phyloP scores from a whole-genome alignment of 2,888 invertebrate species.

The Priocnemis perturbator region DNA sequence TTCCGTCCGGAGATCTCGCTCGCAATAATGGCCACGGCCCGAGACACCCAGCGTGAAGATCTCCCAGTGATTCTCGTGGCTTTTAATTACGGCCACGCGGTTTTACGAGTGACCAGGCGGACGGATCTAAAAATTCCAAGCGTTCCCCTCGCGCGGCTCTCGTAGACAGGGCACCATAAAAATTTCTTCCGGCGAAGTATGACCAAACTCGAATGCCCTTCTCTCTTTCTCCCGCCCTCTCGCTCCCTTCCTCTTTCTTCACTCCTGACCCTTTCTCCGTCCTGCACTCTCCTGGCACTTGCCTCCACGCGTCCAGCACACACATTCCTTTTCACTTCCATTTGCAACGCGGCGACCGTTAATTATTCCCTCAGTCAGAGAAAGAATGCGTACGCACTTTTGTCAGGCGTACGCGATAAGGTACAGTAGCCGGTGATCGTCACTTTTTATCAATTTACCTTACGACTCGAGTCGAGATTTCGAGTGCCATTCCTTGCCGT shows the following conservation, averaged over 20 bases:
- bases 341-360: no score
- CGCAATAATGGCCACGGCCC: slow-evolving; percentile 31
- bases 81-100: slow-evolving; percentile 53
- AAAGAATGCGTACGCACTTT: no score
- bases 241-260: slow-evolving; percentile 15
- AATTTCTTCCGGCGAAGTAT: slow-evolving; percentile 68
- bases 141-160: slow-evolving; percentile 59
- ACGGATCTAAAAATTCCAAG: slow-evolving; percentile 62
- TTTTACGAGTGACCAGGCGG: slow-evolving; percentile 52
- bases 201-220: slow-evolving; percentile 41
- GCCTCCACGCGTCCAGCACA: not conserved
- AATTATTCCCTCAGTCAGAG: not conserved
- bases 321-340: not conserved
- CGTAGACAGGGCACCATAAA: slow-evolving; percentile 64
- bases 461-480: no score
- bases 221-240: slow-evolving; percentile 22
- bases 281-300: not conserved
- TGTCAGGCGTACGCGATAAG: no score
- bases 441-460: no score
- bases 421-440: no score
- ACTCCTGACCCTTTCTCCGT: slow-evolving; percentile 20
- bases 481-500: no score
- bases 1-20: slow-evolving; percentile 15
- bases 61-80: slow-evolving; percentile 39
- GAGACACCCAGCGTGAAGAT: slow-evolving; percentile 40